These are phyloP conservation scores for Leistus spinibarbis DNA, from an alignment of 2,888 invertebrate species.

Conservation along the genomic window DNA sequence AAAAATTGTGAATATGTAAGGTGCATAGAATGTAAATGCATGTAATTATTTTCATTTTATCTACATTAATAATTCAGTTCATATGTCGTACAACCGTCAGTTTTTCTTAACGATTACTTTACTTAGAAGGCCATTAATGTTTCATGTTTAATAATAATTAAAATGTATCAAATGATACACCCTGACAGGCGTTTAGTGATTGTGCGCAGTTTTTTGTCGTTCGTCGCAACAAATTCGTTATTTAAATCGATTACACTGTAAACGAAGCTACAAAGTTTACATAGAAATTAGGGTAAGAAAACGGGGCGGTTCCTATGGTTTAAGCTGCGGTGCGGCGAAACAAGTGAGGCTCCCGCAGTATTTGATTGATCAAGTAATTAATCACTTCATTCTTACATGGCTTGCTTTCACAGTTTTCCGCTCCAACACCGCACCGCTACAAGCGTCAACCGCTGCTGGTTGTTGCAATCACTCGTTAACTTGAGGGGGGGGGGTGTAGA, in stretches of 20 bases:
- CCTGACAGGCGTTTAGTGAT: slow-evolving; percentile 18
- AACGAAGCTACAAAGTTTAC: slow-evolving; percentile 28
- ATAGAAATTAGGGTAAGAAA: slow-evolving; percentile 32
- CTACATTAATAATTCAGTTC: too few species aligned
- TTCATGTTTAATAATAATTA: neutral
- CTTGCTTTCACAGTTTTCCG: slow-evolving; percentile 23
- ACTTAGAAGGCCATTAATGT: slow-evolving; percentile 18
- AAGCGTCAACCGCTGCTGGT: neutral
- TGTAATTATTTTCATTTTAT: too few species aligned
- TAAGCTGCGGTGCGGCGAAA: slow-evolving; percentile 54
- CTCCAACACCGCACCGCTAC: neutral
- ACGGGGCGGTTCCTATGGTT: slow-evolving; percentile 41
- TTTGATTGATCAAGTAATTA: slow-evolving; percentile 49
- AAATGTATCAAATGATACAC: neutral
- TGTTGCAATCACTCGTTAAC: slow-evolving; percentile 1
- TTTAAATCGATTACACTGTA: slow-evolving; percentile 32
- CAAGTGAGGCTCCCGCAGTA: slow-evolving; percentile 45
- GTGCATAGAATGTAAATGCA: too few species aligned
- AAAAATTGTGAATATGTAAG: too few species aligned
- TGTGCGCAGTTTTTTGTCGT: slow-evolving; percentile 9
- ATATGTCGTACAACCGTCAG: neutral
- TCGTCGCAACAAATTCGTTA: slow-evolving; percentile 24
- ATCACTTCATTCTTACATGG: slow-evolving; percentile 46
- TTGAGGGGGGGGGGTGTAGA: neutral
- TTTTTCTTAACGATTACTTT: neutral